Conservation (phyloP, 92 coral and sea anemone species). For the Parazoanthus swiftii region DNA sequence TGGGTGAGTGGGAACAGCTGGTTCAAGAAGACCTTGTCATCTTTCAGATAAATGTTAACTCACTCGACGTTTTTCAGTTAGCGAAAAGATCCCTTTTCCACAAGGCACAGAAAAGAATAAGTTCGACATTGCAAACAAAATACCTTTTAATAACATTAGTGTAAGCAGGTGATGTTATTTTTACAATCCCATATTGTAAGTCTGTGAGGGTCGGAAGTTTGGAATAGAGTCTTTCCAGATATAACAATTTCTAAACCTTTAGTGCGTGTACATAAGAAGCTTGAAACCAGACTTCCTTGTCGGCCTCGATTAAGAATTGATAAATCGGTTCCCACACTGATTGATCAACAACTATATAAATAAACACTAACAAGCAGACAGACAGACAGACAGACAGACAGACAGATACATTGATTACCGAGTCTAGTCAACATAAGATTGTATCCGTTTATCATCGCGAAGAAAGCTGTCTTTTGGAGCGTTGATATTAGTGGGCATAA, state of each 20-base stretch:
- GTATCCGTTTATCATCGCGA: too few relatives aligned
- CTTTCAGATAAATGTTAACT: not conserved
- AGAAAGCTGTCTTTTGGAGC: too few relatives aligned
- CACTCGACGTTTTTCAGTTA: not conserved
- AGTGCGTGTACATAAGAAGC: not conserved
- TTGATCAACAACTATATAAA: too few relatives aligned
- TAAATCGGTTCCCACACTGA: too few relatives aligned
- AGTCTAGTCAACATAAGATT: too few relatives aligned
- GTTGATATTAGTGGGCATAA: too few relatives aligned
- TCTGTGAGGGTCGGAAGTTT: not conserved
- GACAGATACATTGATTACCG: not conserved
- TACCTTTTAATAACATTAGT: not conserved
- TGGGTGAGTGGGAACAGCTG: conserved; percentile 64
- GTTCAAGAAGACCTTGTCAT: too few relatives aligned
- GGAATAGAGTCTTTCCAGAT: not conserved
- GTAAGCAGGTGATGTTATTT: not conserved
- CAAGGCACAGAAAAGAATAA: not conserved
- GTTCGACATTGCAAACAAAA: not conserved
- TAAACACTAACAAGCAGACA: not conserved
- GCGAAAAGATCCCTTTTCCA: not conserved
- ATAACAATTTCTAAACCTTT: too few relatives aligned
- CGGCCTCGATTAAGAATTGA: not conserved
- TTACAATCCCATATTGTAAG: not conserved
- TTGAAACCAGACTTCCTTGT: not conserved
- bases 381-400: not conserved